Conservation (phyloP, 2,888 invertebrate species). For the Rotaria macrura region DNA sequence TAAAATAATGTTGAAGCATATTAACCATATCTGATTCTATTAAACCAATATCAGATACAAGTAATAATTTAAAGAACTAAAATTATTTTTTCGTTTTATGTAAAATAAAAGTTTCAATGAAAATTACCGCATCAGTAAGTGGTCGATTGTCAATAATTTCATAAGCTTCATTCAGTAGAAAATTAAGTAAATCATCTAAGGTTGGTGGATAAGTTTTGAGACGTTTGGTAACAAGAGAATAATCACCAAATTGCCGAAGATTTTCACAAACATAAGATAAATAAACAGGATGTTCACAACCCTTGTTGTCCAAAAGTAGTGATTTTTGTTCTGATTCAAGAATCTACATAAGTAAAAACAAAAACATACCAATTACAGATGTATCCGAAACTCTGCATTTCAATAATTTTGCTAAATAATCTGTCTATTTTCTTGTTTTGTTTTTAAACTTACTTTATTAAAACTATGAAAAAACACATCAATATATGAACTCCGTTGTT, state of each 20-base stretch:
- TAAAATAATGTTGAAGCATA: not conserved
- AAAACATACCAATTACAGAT: not conserved
- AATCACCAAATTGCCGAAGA: constrained; percentile 20
- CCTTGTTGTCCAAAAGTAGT: not conserved
- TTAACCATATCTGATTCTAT: constrained; percentile 16
- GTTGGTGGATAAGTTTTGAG: not conserved
- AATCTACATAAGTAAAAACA: not conserved
- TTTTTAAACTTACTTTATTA: not conserved
- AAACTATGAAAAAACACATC: constrained; percentile 2
- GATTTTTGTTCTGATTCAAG: not conserved
- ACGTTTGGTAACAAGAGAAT: not conserved
- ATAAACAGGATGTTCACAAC: constrained; percentile 1
- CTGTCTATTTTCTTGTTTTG: not conserved
- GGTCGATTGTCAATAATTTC: not conserved
- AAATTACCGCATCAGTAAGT: not conserved
- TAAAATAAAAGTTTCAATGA: not conserved
- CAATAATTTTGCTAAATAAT: no score
- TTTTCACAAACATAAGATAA: constrained; percentile 21
- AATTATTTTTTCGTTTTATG: not conserved
- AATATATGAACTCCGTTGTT: not conserved
- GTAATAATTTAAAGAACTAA: constrained; percentile 13
- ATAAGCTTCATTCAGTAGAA: constrained; percentile 4
- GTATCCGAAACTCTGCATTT: no score
- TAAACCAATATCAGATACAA: constrained; percentile 13
- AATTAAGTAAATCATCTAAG: not conserved